Evolutionary conservation across 2,113 vertebrate species (phyloP).

Genomic region (Pholis gunnellus): DNA sequence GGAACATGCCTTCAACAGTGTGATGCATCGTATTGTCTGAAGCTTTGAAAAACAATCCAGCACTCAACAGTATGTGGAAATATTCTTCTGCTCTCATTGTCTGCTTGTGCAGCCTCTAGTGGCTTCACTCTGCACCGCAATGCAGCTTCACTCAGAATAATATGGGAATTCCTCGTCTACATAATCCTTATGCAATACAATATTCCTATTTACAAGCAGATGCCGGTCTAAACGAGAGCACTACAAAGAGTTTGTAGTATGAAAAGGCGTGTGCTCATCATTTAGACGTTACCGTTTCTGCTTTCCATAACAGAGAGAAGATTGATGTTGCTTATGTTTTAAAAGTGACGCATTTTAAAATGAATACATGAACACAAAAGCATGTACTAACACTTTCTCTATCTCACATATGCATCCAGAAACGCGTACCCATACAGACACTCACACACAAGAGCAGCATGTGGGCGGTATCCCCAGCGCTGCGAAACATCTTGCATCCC

Average conservation of each 20-base stretch:
- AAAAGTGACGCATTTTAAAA: constrained; percentile 1
- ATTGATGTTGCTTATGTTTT: not conserved
- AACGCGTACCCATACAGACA: constrained; percentile 9
- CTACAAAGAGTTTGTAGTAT: no score
- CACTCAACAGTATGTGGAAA: not conserved
- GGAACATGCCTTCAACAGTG: not conserved
- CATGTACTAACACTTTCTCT: constrained; percentile 57
- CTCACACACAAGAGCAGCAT: constrained; percentile 46
- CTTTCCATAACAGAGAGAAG: not conserved
- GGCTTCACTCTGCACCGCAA: constrained; percentile 42
- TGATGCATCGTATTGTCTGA: not conserved
- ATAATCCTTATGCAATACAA: not conserved
- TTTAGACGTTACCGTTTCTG: not conserved
- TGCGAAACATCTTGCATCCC: constrained; percentile 83
- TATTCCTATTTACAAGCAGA: not conserved
- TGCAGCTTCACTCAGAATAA: not conserved
- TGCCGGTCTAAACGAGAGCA: not conserved
- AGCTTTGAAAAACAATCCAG: not conserved
- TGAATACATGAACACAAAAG: constrained; percentile 36
- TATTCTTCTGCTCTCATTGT: not conserved
- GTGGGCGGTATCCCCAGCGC: constrained; percentile 75
- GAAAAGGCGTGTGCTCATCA: not conserved
- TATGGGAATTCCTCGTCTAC: not conserved
- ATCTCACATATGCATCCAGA: constrained; percentile 65
- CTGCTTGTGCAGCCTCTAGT: constrained; percentile 65